Base-by-base conservation (phyloP, 1,140 invertebrate species). In the Ylistrum balloti region DNA sequence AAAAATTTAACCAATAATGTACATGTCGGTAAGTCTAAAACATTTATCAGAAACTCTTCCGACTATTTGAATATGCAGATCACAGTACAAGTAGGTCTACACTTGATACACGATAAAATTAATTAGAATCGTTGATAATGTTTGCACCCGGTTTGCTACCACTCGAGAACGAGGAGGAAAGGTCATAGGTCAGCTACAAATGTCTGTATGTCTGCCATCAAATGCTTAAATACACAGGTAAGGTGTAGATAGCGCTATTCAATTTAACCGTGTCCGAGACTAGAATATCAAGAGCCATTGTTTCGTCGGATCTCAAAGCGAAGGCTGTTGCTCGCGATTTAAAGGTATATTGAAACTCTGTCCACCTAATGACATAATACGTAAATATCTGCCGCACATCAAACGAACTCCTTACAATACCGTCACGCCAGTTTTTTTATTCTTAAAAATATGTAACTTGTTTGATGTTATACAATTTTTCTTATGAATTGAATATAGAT, bases 401-500 rank as follows among this genome's bases (percentile, higher is more conserved):
- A 74, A 74, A 74, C 20, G 22, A 74, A 17, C 9, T 28, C 5
- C 56, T 17, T n/a, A 74, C 56, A 74, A 74, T 74, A 28, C 56
- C 56, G 56, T 28, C 56, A 74, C 56, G 56, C 56, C 56, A 74
- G 0, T n/a, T 74, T 48, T 74, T 74, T 74, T 7, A 74, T 17
- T 1, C 1, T 2, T 3, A 74, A 74, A 74, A 74, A 74, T 74
- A 74, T 74, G 56, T 74, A 74, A 74, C 56, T 74, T 74, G 56
- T 74, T 74, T 74, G 56, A 74, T 28, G 56, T 74, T 74, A 74
- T 74, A 74, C 56, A 74, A 74, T n/a, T 74, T 74, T 74, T 74
- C 56, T 74, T n/a, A 74, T 74, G 56, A 74, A 74, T 74, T 74
- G 56, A 74, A 74, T 74, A 74, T 74, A 74, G 56, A 74, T 74